These are phyloP conservation scores for Proctacanthus coquilletti DNA, from an alignment of 1,140 invertebrate species.

Conservation along the genomic window DNA sequence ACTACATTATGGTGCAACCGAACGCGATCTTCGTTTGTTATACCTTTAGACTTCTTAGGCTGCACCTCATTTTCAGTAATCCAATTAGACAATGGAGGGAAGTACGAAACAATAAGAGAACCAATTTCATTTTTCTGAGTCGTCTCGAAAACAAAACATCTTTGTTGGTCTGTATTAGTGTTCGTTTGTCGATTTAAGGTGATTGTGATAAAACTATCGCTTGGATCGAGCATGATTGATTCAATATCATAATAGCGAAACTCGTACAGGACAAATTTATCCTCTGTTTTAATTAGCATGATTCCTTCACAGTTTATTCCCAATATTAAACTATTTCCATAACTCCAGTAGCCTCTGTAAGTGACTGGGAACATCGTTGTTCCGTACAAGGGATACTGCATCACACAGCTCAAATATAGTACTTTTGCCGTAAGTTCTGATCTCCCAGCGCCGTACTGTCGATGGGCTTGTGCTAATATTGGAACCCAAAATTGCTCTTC, in stretches of 20 bases:
- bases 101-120: constrained; percentile 82
- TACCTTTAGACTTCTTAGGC: constrained; percentile 33
- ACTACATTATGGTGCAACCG: constrained; percentile 68
- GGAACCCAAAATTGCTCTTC: constrained; percentile 71
- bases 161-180: constrained; percentile 40
- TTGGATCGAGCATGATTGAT: constrained; percentile 80
- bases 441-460: constrained; percentile 79
- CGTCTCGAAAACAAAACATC: constrained; percentile 89
- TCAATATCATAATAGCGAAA: constrained; percentile 79
- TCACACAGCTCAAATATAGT: constrained; percentile 86
- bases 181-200: constrained; percentile 35
- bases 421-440: constrained; percentile 85
- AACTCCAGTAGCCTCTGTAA: constrained; percentile 84
- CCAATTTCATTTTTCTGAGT: constrained; percentile 80
- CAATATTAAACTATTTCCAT: constrained; percentile 45
- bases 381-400: constrained; percentile 92
- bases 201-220: constrained; percentile 82
- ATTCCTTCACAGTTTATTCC: constrained; percentile 87
- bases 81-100: constrained; percentile 67
- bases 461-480: constrained; percentile 71
- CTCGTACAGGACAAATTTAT: constrained; percentile 78
- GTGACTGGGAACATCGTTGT: constrained; percentile 85
- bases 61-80: constrained; percentile 68
- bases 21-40: constrained; percentile 69
- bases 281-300: constrained; percentile 72